phyloP scores from a whole-genome alignment of 2,888 invertebrate species.

The Marronus borbonicus region DNA sequence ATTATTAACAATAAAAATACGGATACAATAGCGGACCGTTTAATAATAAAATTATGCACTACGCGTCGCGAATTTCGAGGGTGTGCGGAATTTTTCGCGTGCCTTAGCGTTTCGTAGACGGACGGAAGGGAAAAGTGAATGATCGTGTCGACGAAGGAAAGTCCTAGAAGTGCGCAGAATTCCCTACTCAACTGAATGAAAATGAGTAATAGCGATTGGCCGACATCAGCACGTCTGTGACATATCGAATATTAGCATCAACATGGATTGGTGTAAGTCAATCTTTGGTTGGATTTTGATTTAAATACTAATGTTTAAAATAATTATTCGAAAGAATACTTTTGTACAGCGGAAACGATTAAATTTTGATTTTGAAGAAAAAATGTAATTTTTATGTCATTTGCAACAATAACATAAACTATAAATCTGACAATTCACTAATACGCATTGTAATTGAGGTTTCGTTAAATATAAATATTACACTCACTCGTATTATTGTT shows the following conservation, averaged over 20 bases:
- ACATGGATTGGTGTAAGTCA: slow-evolving; percentile 52
- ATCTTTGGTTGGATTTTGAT: slow-evolving; percentile 2
- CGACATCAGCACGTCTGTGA: slow-evolving; percentile 12
- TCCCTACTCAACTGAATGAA: slow-evolving; percentile 22
- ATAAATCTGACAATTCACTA: not conserved
- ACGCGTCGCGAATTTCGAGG: not conserved
- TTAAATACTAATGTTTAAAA: not conserved
- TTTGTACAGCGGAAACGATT: not conserved
- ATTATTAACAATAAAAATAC: too few relatives aligned
- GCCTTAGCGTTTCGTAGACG: not conserved
- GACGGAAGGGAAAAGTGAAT: slow-evolving; percentile 26
- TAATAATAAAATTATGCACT: too few relatives aligned
- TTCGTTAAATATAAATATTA: not conserved
- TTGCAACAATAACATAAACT: slow-evolving; percentile 3
- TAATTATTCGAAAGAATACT: not conserved
- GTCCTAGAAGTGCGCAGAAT: slow-evolving; percentile 37
- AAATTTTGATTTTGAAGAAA: not conserved
- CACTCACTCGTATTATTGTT: not conserved
- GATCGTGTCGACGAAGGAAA: slow-evolving; percentile 23
- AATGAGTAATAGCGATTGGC: slow-evolving; percentile 33
- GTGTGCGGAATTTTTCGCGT: slow-evolving; percentile 3
- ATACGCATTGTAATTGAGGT: not conserved
- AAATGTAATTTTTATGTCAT: not conserved
- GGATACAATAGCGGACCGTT: too few relatives aligned
- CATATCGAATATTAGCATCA: slow-evolving; percentile 24